Evolutionary conservation across 2,113 vertebrate genomes (phyloP).

Genomic region (Serinus canaria): DNA sequence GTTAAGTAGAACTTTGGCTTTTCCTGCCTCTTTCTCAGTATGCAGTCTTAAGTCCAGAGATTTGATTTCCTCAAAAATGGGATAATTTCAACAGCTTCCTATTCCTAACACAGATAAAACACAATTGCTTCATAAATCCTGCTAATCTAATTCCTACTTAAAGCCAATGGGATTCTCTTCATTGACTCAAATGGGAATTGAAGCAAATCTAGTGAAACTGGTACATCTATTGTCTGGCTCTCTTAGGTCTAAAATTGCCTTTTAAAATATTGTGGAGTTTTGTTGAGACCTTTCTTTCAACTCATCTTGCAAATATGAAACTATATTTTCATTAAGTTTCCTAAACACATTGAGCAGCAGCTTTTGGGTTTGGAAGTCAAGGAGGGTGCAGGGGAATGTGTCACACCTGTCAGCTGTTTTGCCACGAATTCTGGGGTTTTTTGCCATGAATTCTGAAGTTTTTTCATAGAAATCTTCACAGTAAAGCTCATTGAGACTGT

Average conservation of each 20-base stretch:
- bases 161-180: constrained; percentile 1
- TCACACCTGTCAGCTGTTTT: background rate
- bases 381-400: background rate
- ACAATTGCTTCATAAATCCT: constrained; percentile 24
- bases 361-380: background rate
- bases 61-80: background rate
- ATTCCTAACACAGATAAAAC: background rate
- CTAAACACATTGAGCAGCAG: background rate
- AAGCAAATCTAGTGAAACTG: constrained; percentile 39
- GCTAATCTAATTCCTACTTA: constrained; percentile 28
- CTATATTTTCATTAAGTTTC: background rate
- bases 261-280: background rate
- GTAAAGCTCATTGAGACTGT: background rate
- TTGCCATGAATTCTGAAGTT: background rate
- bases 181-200: constrained; percentile 23
- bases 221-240: background rate
- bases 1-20: background rate
- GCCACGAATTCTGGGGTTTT: background rate
- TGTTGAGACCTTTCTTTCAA: background rate
- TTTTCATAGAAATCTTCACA: background rate
- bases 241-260: constrained; percentile 13
- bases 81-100: background rate
- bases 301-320: background rate
- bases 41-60: background rate
- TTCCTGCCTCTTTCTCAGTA: background rate